These are phyloP conservation scores for Glossophaga mutica DNA, from an alignment of 2,797 vertebrate species.

Conservation along the genomic window DNA sequence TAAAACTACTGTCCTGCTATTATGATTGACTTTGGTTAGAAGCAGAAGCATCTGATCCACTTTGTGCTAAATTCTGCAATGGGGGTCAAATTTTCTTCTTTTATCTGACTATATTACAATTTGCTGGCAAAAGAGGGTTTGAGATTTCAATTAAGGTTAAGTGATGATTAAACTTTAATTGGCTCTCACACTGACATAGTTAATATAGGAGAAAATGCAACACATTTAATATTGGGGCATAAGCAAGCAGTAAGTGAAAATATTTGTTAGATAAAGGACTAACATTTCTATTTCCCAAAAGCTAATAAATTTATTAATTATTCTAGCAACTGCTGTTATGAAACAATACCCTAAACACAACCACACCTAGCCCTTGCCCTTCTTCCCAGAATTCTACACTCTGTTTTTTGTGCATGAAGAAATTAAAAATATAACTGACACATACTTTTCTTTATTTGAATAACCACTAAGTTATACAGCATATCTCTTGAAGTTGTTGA, in stretches of 20 bases:
- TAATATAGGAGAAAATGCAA: not conserved
- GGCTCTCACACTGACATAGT: not conserved
- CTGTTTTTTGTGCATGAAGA: not conserved
- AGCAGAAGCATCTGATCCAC: not conserved
- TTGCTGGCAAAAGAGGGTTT: not conserved
- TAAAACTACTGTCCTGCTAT: not conserved
- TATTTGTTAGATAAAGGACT: not conserved
- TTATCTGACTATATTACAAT: not conserved
- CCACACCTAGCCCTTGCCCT: rapidly evolving
- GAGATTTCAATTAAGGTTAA: not conserved
- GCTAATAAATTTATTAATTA: not conserved
- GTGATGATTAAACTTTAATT: not conserved
- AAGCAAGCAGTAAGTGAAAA: not conserved
- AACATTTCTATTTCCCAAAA: not conserved
- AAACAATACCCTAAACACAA: not conserved
- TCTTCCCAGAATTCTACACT: not conserved
- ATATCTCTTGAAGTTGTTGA: not conserved
- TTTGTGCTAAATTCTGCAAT: not conserved
- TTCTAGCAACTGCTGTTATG: not conserved
- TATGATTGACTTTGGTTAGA: not conserved
- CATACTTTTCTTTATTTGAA: not conserved
- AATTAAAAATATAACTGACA: not conserved
- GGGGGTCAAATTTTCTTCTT: not conserved
- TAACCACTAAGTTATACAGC: not conserved
- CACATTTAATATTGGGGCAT: not conserved